Evolutionary conservation across 2,888 invertebrate genomes (phyloP), one percentile per base, ranked within the genome.

Genomic region (Mimas tiliae): DNA sequence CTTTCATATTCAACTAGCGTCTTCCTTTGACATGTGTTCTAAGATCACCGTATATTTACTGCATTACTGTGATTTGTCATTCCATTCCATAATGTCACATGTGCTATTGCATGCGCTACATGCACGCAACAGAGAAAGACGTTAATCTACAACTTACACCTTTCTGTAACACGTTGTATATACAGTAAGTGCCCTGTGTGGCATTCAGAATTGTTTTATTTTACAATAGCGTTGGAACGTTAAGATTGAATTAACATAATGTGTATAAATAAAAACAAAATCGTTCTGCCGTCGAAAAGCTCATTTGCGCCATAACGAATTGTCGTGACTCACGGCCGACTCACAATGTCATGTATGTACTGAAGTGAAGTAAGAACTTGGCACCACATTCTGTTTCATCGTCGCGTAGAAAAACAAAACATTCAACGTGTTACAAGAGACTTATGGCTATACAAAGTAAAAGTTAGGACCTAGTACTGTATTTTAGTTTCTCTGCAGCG

Each of bases 211-310:
- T 16, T 48, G 16, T n/a, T 55, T 38, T 16, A 16, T 6, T 38
- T 55, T 7, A 11, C 34, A 34, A 38, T 16, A 9, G 16, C 38
- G 34, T 9, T 11, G 16, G 34, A 38, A 34, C 33, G 16, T 55
- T 34, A 38, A n/a, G 55, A 9, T 34, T 34, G 55, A 8, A 38
- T 55, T 11, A 16, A 9, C 53, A 38, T 16, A 55, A 27, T 27
- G 55, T 8, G 38, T 38, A 55, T 55, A 19, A 55, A 55, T 55
- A 55, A 38, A 55, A 55, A 38, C n/a, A 16, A 55, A 34, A 55
- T 38, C 55, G 55, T 14, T 16, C 16, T 16, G 16, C 38, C 38
- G 38, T 34, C 38, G 53, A 38, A n/a, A 55, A 38, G 16, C 38
- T n/a, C 16, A 16, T 38, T 38, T 38, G 55, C 55, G 16, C 55